These are phyloP conservation scores for Cyprinodon brontotheroides DNA, from an alignment of 2,113 vertebrate genomes.

Conservation along the genomic window DNA sequence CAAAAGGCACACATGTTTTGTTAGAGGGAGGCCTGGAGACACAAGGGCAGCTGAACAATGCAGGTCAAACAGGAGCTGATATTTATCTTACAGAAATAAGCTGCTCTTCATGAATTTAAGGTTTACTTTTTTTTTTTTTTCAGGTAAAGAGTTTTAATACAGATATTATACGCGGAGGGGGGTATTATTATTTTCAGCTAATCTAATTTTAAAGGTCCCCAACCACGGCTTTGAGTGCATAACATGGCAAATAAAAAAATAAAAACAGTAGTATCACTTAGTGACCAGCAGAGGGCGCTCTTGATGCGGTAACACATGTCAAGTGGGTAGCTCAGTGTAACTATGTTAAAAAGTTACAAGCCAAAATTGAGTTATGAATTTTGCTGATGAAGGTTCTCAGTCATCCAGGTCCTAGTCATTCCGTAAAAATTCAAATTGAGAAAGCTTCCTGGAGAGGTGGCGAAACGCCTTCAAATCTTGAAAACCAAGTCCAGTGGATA, in stretches of 20 bases:
- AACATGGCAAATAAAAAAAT: background rate
- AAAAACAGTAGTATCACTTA: conserved; percentile 12
- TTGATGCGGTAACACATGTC: conserved; percentile 2
- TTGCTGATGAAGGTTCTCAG: too few relatives aligned
- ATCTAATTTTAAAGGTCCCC: background rate
- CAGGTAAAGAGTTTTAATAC: background rate
- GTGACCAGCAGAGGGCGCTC: conserved; percentile 54
- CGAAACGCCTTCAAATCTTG: too few relatives aligned
- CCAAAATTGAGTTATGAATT: background rate
- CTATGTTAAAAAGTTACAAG: background rate
- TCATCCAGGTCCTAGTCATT: too few relatives aligned
- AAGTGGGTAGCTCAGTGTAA: conserved; percentile 17
- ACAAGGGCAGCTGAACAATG: conserved; percentile 62
- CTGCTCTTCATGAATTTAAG: conserved; percentile 7
- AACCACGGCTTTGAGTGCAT: background rate
- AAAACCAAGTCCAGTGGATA: too few relatives aligned
- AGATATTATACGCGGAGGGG: background rate
- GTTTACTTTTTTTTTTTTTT: background rate
- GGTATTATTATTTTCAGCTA: background rate
- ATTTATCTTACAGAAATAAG: conserved; percentile 19
- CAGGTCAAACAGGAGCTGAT: conserved; percentile 17
- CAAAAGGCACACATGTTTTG: conserved; percentile 69
- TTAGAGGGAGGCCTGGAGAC: conserved; percentile 51
- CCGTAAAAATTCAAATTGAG: too few relatives aligned
- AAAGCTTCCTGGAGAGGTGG: too few relatives aligned